Percentiles rank a stretch among this genome's conserved stretches.
These are phyloP conservation scores for Sinocyclocheilus anophthalmus DNA, from an alignment of 2,113 vertebrate species.

Conservation along the genomic window DNA sequence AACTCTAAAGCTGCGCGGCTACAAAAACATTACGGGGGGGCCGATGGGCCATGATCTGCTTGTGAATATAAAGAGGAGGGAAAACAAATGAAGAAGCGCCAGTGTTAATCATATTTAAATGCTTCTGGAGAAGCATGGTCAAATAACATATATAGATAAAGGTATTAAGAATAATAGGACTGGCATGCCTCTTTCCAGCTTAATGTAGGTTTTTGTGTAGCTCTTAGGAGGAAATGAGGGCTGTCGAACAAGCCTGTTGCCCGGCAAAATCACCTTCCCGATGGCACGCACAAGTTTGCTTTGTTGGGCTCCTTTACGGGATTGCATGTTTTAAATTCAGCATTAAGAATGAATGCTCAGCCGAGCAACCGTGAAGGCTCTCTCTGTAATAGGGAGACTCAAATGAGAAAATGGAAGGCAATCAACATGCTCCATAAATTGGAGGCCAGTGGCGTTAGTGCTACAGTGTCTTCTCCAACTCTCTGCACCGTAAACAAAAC, in stretches of 20 bases:
- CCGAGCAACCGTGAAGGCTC: conserved; percentile 31
- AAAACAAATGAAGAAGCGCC: neutral
- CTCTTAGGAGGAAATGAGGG: conserved; percentile 65
- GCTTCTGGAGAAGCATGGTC: conserved; percentile 65
- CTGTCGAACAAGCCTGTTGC: conserved; percentile 52
- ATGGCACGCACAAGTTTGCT: conserved; percentile 55
- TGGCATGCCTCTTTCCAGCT: conserved; percentile 70
- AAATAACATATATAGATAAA: conserved; percentile 69
- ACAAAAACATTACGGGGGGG: conserved; percentile 40
- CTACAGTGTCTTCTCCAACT: conserved; percentile 47
- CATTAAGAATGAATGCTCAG: conserved; percentile 42
- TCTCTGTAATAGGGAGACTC: conserved; percentile 40
- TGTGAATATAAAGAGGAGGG: conserved; percentile 44
- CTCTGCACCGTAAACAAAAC: conserved; percentile 49
- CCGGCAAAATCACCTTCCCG: conserved; percentile 53
- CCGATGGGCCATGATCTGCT: conserved; percentile 47
- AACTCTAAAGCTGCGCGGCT: conserved; percentile 42
- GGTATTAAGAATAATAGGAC: conserved; percentile 70
- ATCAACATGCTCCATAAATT: conserved; percentile 54
- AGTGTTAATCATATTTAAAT: conserved; percentile 64
- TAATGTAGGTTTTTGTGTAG: conserved; percentile 75
- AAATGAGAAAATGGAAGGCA: conserved; percentile 54
- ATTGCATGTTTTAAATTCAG: conserved; percentile 52
- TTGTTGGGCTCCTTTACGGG: conserved; percentile 51
- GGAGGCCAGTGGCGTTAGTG: conserved; percentile 46